Evolutionary conservation across 2,113 vertebrate genomes (phyloP).

Genomic region (Megaleporinus macrocephalus): DNA sequence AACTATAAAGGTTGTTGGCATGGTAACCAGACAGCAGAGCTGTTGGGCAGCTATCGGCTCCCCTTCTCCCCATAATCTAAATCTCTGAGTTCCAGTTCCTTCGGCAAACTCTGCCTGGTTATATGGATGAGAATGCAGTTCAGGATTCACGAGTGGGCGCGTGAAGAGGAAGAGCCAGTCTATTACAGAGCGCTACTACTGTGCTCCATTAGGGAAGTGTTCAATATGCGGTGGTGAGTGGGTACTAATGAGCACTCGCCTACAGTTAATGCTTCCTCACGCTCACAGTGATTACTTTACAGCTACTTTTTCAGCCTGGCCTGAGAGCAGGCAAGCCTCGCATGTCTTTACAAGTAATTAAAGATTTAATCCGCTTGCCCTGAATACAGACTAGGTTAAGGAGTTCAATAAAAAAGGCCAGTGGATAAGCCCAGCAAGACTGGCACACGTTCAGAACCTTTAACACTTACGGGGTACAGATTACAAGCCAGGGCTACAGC

Average conservation of each 20-base stretch:
- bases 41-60: constrained; percentile 36
- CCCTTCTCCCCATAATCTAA: background rate
- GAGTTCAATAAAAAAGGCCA: background rate
- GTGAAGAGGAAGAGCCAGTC: constrained; percentile 16
- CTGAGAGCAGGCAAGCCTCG: constrained; percentile 3
- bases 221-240: constrained; percentile 43
- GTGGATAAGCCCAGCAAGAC: background rate
- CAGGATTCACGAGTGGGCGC: background rate
- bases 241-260: constrained; percentile 35
- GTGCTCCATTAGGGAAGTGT: constrained; percentile 45
- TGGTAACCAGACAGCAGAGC: constrained; percentile 50
- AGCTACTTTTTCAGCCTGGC: constrained; percentile 36
- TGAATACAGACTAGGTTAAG: constrained; percentile 18
- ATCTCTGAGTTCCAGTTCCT: background rate
- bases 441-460: background rate
- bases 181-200: constrained; percentile 36
- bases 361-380: constrained; percentile 34
- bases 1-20: constrained; percentile 55
- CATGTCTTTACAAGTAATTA: constrained; percentile 46
- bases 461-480: background rate
- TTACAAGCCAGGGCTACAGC: background rate
- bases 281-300: constrained; percentile 33
- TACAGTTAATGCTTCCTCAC: constrained; percentile 22
- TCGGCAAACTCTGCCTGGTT: background rate
- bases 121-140: background rate